Conservation (phyloP, 1,140 invertebrate genomes). For the Drosophila insularis region DNA sequence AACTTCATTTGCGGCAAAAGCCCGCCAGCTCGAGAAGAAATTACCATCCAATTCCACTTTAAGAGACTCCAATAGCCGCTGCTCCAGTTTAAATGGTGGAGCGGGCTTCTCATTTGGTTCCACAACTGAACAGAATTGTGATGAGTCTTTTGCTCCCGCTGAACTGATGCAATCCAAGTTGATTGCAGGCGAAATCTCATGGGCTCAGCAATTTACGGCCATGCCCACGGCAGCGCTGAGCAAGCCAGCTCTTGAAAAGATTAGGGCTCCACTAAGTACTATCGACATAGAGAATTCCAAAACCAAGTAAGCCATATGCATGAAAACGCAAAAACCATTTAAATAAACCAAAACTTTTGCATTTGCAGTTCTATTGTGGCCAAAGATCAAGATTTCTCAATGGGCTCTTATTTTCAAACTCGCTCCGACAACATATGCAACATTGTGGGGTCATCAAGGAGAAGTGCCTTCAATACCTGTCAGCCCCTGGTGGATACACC, state of each 20-base stretch:
- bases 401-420: constrained; percentile 72
- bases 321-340: neutral
- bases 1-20: constrained; percentile 67
- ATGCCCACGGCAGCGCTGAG: constrained; percentile 70
- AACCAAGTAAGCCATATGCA: constrained; percentile 51
- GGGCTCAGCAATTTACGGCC: constrained; percentile 71
- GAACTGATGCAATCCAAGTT: constrained; percentile 77
- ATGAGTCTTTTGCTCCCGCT: constrained; percentile 71
- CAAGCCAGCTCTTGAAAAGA: constrained; percentile 62
- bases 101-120: constrained; percentile 66
- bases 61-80: constrained; percentile 41
- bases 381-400: constrained; percentile 67
- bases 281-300: constrained; percentile 56
- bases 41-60: constrained; percentile 30
- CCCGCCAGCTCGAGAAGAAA: constrained; percentile 57
- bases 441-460: constrained; percentile 39
- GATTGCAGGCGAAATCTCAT: constrained; percentile 71
- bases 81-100: constrained; percentile 61
- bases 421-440: constrained; percentile 71
- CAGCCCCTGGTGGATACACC: constrained; percentile 53
- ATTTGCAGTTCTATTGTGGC: constrained; percentile 56
- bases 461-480: constrained; percentile 28
- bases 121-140: constrained; percentile 24
- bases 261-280: constrained; percentile 24
- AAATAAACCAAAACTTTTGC: neutral